These are phyloP conservation scores for Plusia festucae DNA, from an alignment of 2,888 invertebrate species.

Conservation along the genomic window DNA sequence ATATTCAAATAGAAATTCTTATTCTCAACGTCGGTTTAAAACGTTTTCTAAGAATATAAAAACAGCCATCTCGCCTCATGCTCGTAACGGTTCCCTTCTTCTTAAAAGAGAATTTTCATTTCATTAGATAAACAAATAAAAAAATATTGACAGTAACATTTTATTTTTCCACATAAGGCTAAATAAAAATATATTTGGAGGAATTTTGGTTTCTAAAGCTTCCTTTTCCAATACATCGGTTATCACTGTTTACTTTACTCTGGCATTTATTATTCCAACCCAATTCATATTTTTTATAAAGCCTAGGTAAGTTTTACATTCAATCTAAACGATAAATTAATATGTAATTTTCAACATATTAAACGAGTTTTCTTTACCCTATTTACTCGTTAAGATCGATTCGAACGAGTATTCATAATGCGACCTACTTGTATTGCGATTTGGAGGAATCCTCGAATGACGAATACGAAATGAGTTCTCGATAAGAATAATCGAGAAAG, in stretches of 20 bases:
- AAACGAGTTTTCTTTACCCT: conserved; percentile 9
- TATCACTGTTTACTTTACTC: conserved; percentile 27
- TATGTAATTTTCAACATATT: neutral
- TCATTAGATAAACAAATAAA: conserved; percentile 4
- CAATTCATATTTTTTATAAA: neutral
- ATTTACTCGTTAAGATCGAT: conserved; percentile 17
- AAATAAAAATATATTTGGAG: conserved; percentile 1
- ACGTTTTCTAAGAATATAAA: neutral
- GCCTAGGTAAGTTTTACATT: too few relatives aligned
- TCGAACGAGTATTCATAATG: conserved; percentile 21
- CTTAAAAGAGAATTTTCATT: neutral
- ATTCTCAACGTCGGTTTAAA: neutral
- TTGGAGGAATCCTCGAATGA: conserved; percentile 8
- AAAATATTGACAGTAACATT: neutral
- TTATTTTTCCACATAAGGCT: conserved; percentile 12
- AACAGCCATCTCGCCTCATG: neutral
- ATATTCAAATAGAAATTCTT: neutral
- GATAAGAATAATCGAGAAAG: conserved; percentile 23
- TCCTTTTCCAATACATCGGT: conserved; percentile 50
- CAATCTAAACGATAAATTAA: too few relatives aligned
- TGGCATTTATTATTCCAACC: too few relatives aligned
- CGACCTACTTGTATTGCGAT: conserved; percentile 20
- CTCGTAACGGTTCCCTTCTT: neutral
- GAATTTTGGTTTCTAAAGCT: conserved; percentile 14
- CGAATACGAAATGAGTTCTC: conserved; percentile 16